Percentiles rank a stretch among this genome's conserved stretches.
phyloP scores from a whole-genome alignment of 1,140 invertebrate species.

The Acromyrmex charruanus region DNA sequence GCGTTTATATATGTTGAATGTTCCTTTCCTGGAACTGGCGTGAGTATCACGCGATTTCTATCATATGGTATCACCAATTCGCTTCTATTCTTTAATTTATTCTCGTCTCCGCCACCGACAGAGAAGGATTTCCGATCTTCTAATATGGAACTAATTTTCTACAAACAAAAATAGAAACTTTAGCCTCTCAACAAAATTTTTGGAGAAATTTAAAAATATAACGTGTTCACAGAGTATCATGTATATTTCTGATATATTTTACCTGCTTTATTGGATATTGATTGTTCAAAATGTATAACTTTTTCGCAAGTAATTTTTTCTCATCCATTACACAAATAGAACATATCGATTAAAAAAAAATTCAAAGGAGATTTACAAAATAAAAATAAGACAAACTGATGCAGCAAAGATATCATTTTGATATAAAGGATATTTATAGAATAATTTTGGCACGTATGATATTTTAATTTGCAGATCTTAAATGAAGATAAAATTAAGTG shows the following conservation, averaged over 20 bases:
- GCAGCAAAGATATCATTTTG: neutral
- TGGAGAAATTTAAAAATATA: constrained; percentile 46
- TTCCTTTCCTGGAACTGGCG: constrained; percentile 93
- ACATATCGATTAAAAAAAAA: neutral
- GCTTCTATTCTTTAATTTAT: constrained; percentile 95
- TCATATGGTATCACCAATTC: constrained; percentile 96
- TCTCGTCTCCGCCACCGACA: constrained; percentile 94
- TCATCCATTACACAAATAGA: constrained; percentile 10
- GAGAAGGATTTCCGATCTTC: constrained; percentile 94
- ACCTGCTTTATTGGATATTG: constrained; percentile 29
- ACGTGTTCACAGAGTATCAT: neutral
- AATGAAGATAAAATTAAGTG: constrained; percentile 22
- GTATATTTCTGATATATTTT: neutral
- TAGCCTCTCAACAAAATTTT: neutral
- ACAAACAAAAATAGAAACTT: constrained; percentile 61
- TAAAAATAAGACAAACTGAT: neutral
- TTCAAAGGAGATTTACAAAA: neutral
- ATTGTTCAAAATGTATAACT: neutral
- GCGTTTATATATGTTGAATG: constrained; percentile 99
- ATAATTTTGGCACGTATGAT: neutral
- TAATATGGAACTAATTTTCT: constrained; percentile 93
- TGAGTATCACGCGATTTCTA: constrained; percentile 95
- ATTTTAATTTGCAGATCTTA: constrained; percentile 9
- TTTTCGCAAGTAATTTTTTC: neutral
- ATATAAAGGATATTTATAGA: neutral